phyloP scores from a whole-genome alignment of 2,888 invertebrate species.

The Trisateles emortualis region DNA sequence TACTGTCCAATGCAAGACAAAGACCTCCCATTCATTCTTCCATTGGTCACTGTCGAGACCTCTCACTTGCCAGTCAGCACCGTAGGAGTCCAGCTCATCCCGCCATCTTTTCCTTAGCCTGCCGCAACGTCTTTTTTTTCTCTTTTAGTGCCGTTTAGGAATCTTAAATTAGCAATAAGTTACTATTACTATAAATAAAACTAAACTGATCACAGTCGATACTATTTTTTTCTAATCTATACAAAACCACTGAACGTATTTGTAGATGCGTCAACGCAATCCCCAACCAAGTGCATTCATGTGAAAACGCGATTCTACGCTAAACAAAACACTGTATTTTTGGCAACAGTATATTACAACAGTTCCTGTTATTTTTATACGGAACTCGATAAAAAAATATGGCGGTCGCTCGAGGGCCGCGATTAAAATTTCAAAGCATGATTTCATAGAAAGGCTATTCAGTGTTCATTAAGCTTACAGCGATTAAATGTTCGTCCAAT shows the following conservation, averaged over 20 bases:
- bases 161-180: too few species aligned
- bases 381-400: conserved; percentile 20
- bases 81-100: too few species aligned
- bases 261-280: background rate
- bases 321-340: background rate
- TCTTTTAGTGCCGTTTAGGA: too few species aligned
- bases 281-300: background rate
- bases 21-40: too few species aligned
- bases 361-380: conserved; percentile 8
- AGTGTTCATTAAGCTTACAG: conserved; percentile 48
- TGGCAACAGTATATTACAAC: background rate
- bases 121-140: too few species aligned
- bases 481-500: conserved; percentile 40
- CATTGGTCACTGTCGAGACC: too few species aligned
- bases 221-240: too few species aligned
- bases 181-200: too few species aligned
- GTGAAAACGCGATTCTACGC: background rate
- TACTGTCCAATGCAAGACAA: too few species aligned
- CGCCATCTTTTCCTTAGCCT: too few species aligned
- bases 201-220: too few species aligned
- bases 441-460: conserved; percentile 54
- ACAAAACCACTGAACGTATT: background rate
- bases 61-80: too few species aligned
- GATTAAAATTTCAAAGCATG: conserved; percentile 56
- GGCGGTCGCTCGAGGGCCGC: conserved; percentile 11